Percentiles rank a stretch among this genome's conserved stretches.
Conservation (phyloP, 1,140 invertebrate genomes). For the Drosophila athabasca region DNA sequence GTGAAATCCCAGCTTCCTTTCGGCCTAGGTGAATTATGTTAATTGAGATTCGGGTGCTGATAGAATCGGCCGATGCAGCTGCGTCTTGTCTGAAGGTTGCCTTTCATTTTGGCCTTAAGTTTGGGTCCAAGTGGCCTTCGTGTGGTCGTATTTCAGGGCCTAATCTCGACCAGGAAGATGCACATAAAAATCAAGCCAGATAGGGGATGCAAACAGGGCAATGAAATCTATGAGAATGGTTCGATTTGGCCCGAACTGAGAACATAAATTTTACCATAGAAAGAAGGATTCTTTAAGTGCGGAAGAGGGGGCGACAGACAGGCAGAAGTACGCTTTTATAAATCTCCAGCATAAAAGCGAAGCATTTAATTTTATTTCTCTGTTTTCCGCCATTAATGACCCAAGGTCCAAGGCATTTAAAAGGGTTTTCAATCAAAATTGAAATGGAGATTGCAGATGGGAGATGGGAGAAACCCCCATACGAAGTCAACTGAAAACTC, state of each 20-base stretch:
- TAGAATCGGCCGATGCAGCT: slow-evolving; percentile 50
- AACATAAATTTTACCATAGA: slow-evolving; percentile 45
- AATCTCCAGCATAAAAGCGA: slow-evolving; percentile 24
- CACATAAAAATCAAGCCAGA: slow-evolving; percentile 60
- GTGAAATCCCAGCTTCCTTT: slow-evolving; percentile 6
- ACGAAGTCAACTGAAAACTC: slow-evolving; percentile 77
- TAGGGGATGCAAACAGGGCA: slow-evolving; percentile 41
- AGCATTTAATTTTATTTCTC: slow-evolving; percentile 44
- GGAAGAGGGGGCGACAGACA: slow-evolving; percentile 1
- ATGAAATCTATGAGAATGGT: slow-evolving; percentile 35
- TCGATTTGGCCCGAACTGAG: slow-evolving; percentile 15
- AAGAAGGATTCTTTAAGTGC: slow-evolving; percentile 26
- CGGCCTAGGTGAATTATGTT: slow-evolving; percentile 72
- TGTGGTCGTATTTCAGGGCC: slow-evolving; percentile 56
- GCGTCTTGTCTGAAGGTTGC: slow-evolving; percentile 31
- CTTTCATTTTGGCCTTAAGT: slow-evolving; percentile 4
- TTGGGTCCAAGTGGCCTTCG: slow-evolving; percentile 18
- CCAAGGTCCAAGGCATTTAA: slow-evolving; percentile 28
- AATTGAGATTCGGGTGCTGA: slow-evolving; percentile 68
- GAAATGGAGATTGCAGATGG: slow-evolving; percentile 16
- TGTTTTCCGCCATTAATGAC: slow-evolving; percentile 49
- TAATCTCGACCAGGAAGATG: slow-evolving; percentile 45
- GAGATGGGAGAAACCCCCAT: slow-evolving; percentile 13
- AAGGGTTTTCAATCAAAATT: slow-evolving; percentile 68
- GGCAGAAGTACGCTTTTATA: slow-evolving; percentile 18